Base-by-base conservation (phyloP, 92 coral and sea anemone species). In the Zoanthus sociatus region DNA sequence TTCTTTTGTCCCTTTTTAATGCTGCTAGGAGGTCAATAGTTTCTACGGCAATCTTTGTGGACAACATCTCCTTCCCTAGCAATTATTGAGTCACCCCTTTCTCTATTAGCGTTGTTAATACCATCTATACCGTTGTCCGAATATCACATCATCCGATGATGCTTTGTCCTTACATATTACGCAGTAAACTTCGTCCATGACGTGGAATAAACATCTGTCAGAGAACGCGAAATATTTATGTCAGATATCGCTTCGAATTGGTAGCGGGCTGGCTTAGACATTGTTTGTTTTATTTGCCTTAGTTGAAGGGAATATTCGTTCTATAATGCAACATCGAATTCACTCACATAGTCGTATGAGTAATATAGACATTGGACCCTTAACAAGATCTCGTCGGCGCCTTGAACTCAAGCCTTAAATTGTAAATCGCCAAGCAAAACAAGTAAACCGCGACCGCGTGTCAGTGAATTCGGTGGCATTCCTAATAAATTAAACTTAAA, bases 181-280 rank as follows among this genome's bases (percentile, higher is more conserved):
- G 31, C 75, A 70, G 75, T 70, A 70, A 70, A 70, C 75, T 33
- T 70, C 48, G 75, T 70, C 75, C 75, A 70, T 70, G 75, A 26
- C 75, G 75, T 70, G 75, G 75, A 70, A 33, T 70, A 70, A 70
- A 70, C 75, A 70, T 70, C 75, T 70, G 77, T 73, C 77, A 73
- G 77, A 73, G 77, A 73, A 73, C 78, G 55, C 78, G 78, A 73
- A 73, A 73, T 73, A 73, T 73, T 73, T 73, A 73, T 44, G 78
- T 73, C 78, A 73, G 78, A 73, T 73, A 58, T 73, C 78, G 78
- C 78, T 73, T 73, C 78, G 78, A 45, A 73, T 73, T 73, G 78
- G 78, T 73, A 73, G 78, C 78, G 78, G 78, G 55, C 54, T 73
- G 78, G 78, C 78, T 73, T 73, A 47, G 45, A 73, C 21, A 73